Conservation (phyloP, 2,113 vertebrate genomes). For the Vulpes ferrilata region DNA sequence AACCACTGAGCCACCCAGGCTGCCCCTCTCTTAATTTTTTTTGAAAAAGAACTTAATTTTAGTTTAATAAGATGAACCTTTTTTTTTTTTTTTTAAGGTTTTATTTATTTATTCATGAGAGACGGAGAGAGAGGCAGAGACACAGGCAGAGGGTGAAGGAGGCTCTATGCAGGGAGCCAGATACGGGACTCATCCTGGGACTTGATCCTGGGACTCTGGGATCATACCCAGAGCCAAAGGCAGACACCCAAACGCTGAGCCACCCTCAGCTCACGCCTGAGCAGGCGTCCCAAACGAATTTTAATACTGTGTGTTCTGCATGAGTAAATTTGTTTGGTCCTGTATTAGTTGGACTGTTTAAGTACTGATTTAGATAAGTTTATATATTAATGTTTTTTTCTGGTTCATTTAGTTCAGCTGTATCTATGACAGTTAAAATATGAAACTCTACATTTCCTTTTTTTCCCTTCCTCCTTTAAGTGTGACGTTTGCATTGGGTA, state of each 20-base stretch:
- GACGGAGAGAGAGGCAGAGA: no score
- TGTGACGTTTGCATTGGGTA: neutral
- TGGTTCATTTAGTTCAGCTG: neutral
- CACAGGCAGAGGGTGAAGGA: no score
- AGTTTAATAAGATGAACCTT: slow-evolving; percentile 34
- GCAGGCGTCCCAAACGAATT: neutral
- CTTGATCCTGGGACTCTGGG: no score
- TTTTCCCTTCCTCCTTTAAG: neutral
- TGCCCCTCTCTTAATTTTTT: neutral
- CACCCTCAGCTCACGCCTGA: no score
- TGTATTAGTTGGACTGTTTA: neutral
- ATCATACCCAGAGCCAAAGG: no score
- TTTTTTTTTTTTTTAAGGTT: no score
- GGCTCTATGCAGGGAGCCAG: no score
- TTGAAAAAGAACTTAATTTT: slow-evolving; percentile 23
- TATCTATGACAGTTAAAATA: slow-evolving; percentile 22
- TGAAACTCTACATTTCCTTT: neutral
- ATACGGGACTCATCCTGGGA: no score
- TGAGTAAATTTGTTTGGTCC: slow-evolving; percentile 19
- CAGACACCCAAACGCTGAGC: no score
- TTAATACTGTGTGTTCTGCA: neutral
- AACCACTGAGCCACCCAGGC: no score
- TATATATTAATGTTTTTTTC: neutral
- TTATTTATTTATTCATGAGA: no score
- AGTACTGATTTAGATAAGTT: neutral